Percentiles rank a stretch among this genome's conserved stretches.
Conservation (phyloP, 2,888 invertebrate genomes). For the Calliscelio sp. region DNA sequence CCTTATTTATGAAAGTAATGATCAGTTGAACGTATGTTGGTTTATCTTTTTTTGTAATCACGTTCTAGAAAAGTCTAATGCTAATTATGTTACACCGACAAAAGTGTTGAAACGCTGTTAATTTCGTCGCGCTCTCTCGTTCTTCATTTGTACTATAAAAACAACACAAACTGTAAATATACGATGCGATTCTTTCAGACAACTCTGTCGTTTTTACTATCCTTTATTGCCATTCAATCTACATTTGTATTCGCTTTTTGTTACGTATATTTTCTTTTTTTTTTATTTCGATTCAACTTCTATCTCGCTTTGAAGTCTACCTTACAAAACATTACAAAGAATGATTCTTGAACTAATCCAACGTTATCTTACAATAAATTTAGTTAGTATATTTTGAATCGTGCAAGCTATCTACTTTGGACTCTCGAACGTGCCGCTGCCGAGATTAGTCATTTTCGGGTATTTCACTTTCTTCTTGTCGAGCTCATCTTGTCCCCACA, state of each 20-base stretch:
- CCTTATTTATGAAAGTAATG: no score
- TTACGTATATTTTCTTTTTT: background rate
- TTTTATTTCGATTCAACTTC: background rate
- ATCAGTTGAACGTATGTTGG: no score
- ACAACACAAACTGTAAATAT: constrained; percentile 29
- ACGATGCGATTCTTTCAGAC: background rate
- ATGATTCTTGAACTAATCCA: background rate
- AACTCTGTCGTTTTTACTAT: background rate
- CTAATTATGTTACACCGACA: background rate
- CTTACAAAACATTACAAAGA: constrained; percentile 41
- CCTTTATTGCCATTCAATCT: constrained; percentile 7
- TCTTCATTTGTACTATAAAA: constrained; percentile 9
- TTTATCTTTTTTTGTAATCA: constrained; percentile 14
- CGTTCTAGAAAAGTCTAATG: background rate
- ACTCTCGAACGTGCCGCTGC: constrained; percentile 93
- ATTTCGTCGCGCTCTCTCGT: background rate
- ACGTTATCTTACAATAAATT: constrained; percentile 6
- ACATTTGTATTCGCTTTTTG: background rate
- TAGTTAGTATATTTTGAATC: background rate
- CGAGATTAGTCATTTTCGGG: constrained; percentile 97
- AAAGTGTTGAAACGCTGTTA: background rate
- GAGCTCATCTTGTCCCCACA: constrained; percentile 98
- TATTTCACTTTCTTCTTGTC: constrained; percentile 98
- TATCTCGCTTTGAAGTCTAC: background rate
- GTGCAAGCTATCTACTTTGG: constrained; percentile 87